These are phyloP conservation scores for Grammomys dolichurus DNA, from an alignment of 2,113 vertebrate genomes.

Conservation along the genomic window DNA sequence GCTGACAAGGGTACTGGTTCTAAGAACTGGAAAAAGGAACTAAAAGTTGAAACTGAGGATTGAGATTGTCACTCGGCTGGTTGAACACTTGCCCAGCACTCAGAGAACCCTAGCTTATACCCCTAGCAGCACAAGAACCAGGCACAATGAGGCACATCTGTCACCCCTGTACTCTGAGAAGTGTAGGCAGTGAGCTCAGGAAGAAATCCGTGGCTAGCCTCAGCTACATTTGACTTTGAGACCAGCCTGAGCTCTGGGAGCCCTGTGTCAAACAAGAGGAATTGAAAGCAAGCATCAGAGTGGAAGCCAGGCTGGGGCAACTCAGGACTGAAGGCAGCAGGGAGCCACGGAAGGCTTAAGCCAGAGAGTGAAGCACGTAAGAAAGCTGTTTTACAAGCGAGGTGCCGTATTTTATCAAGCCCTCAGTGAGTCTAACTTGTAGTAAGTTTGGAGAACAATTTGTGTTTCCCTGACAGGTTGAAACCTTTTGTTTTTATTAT, in stretches of 20 bases:
- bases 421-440: background rate
- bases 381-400: background rate
- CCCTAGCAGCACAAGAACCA: no score
- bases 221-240: background rate
- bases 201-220: background rate
- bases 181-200: background rate
- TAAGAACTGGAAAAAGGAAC: conserved; percentile 22
- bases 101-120: background rate
- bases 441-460: background rate
- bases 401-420: background rate
- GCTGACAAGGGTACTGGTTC: background rate
- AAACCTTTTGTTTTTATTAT: background rate
- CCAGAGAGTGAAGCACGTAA: background rate
- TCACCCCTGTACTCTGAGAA: background rate
- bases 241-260: background rate
- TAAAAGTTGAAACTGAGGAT: background rate
- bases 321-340: background rate
- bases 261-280: background rate
- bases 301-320: background rate
- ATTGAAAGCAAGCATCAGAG: background rate
- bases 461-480: background rate
- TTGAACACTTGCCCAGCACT: background rate
- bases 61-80: background rate
- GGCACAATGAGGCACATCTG: no score
- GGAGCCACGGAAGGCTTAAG: conserved; percentile 13